Conservation (phyloP, 1,140 invertebrate species). For the Formica exsecta region DNA sequence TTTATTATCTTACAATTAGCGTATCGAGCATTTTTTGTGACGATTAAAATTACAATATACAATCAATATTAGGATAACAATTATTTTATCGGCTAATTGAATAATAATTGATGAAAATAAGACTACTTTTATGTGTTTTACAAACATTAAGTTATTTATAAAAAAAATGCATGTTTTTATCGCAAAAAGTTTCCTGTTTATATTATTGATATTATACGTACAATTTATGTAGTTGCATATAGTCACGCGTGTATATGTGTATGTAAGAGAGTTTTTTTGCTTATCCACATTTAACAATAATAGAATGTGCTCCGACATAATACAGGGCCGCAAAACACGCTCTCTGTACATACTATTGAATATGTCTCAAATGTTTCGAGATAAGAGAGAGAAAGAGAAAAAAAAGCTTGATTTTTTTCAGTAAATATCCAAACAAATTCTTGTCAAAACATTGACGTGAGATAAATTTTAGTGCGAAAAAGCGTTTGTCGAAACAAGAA, state of each 20-base stretch:
- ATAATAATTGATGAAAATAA: conserved; percentile 1
- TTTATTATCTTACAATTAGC: conserved; percentile 40
- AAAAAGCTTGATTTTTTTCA: conserved; percentile 1
- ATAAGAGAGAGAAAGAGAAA: too few species aligned
- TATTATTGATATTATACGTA: conserved; percentile 2
- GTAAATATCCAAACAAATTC: conserved; percentile 53
- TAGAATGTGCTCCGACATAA: conserved; percentile 50
- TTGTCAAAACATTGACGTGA: conserved; percentile 9
- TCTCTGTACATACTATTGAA: conserved; percentile 20
- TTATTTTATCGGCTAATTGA: background rate
- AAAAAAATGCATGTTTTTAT: background rate
- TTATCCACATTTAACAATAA: conserved; percentile 53
- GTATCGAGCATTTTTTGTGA: background rate
- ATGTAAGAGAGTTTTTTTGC: background rate
- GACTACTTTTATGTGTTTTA: background rate
- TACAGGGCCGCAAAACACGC: conserved; percentile 34
- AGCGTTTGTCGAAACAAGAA: background rate
- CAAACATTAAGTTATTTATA: conserved; percentile 15
- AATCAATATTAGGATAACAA: background rate
- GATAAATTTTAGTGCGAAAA: conserved; percentile 12
- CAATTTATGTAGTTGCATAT: too few species aligned
- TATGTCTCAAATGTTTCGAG: background rate
- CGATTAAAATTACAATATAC: background rate
- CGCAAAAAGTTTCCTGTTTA: background rate
- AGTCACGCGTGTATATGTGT: background rate